Evolutionary conservation across 2,888 invertebrate genomes (phyloP), one percentile per base, ranked within the genome.

Genomic region (Taenaris catops): DNA sequence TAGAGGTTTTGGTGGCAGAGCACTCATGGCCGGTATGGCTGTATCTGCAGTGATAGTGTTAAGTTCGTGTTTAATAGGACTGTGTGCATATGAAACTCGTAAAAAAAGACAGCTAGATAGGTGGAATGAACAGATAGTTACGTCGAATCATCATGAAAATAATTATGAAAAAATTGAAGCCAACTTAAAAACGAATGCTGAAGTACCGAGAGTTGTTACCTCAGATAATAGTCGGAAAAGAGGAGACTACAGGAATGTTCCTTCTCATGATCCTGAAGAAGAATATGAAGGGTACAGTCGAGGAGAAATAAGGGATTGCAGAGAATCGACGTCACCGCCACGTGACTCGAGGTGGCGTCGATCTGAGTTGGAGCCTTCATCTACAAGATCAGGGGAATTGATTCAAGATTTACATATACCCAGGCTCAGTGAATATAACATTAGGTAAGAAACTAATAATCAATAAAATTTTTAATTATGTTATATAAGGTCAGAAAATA

Each of bases 151-250:
- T 47, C 72, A 79, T 37, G 84, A 83, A 46, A 93, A 93, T 55
- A 93, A 91, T 70, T 94, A 94, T 61, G 94, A 94, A 66, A 94
- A 94, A 83, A 93, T 94, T 48, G 93, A 94, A 64, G 89, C 93
- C 86, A 91, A 90, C 66, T 89, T 91, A 52, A 80, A 81, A 49
- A 71, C 63, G 46, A 49, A 44, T 8, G 65, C 71, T 18, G 78
- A 81, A 53, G 61, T 71, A 45, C 69, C 79, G 23, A 62, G 74
- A 29, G 68, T 70, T 29, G 51, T 69, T 48, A 51, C 71, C 29
- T 46, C 65, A n/a, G 81, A 83, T 25, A 73, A 51, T 53, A 62
- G 61, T 46, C 73, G 84, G 34, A 91, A 91, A 56, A 88, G 92
- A 47, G 92, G 93, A 20, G 92, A 93, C 55, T 93, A 93, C 62